Evolutionary conservation across 1,140 invertebrate genomes (phyloP).

Genomic region (Aphelenchoides avenae): DNA sequence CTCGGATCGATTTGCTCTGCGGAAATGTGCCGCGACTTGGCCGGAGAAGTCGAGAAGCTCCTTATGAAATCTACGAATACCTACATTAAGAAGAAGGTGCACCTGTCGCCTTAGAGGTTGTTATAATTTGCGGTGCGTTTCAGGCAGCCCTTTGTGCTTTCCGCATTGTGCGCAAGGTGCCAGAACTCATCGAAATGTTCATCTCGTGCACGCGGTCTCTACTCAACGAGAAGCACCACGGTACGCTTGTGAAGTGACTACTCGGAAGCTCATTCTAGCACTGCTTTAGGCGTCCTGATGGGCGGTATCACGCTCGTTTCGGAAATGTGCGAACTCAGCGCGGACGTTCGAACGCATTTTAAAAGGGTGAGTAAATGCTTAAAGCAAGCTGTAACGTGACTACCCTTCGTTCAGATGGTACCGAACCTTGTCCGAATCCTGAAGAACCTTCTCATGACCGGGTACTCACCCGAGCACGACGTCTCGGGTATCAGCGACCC

Average conservation of each 20-base stretch:
- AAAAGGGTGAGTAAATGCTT: slow-evolving; percentile 93
- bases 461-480: slow-evolving; percentile 97
- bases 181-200: slow-evolving; percentile 99
- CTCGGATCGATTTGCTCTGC: slow-evolving; percentile 95
- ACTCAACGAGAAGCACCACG: slow-evolving; percentile 97
- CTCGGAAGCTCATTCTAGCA: no score
- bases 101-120: no score
- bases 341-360: slow-evolving; percentile 92
- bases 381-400: slow-evolving; percentile 1
- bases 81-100: slow-evolving; percentile 68
- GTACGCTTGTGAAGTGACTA: slow-evolving; percentile 65
- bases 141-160: slow-evolving; percentile 90
- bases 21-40: slow-evolving; percentile 95
- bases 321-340: slow-evolving; percentile 96
- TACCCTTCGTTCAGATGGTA: slow-evolving; percentile 72
- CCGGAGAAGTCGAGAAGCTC: slow-evolving; percentile 89
- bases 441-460: slow-evolving; percentile 88
- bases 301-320: slow-evolving; percentile 95
- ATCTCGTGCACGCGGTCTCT: slow-evolving; percentile 88
- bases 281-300: slow-evolving; percentile 80
- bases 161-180: slow-evolving; percentile 89
- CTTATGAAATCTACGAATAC: slow-evolving; percentile 91
- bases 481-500: slow-evolving; percentile 97
- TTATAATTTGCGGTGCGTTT: slow-evolving; percentile 41
- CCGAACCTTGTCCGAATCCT: slow-evolving; percentile 94